Conservation (phyloP, 2,797 vertebrate species). For the Manis javanica region DNA sequence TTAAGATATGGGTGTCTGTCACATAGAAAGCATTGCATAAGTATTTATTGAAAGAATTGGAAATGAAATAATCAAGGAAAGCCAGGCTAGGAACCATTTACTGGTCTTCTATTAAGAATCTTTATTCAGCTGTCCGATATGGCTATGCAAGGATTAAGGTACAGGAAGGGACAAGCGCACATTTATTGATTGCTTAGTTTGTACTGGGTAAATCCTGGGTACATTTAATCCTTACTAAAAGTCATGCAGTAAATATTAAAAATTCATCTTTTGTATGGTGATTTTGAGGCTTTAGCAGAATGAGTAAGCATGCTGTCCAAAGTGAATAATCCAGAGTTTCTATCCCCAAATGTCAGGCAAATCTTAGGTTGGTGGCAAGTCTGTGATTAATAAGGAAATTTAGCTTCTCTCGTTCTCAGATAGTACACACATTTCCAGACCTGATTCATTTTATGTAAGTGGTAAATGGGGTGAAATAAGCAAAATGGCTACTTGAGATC, state of each 20-base stretch:
- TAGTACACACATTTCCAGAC: neutral
- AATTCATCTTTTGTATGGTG: neutral
- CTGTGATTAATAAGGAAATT: neutral
- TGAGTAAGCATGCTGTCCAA: neutral
- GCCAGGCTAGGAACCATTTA: neutral
- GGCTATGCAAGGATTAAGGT: neutral
- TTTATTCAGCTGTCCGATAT: neutral
- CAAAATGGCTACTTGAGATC: neutral
- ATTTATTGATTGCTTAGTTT: neutral
- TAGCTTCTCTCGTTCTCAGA: neutral
- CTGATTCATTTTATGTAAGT: neutral
- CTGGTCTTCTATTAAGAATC: neutral
- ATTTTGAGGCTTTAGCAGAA: neutral
- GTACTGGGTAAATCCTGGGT: neutral
- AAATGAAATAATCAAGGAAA: slow-evolving; percentile 37
- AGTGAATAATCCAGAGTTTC: neutral
- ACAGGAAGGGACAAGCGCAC: neutral
- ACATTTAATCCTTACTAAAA: slow-evolving; percentile 27
- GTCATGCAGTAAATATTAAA: slow-evolving; percentile 36
- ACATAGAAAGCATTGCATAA: neutral
- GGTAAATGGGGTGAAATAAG: neutral
- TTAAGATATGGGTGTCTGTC: neutral
- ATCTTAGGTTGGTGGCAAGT: neutral
- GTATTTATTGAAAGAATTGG: slow-evolving; percentile 49
- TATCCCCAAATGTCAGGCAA: neutral